Conservation (phyloP, 53 echinoderm and acorn worm genomes). For the Paelopatides confundens region DNA sequence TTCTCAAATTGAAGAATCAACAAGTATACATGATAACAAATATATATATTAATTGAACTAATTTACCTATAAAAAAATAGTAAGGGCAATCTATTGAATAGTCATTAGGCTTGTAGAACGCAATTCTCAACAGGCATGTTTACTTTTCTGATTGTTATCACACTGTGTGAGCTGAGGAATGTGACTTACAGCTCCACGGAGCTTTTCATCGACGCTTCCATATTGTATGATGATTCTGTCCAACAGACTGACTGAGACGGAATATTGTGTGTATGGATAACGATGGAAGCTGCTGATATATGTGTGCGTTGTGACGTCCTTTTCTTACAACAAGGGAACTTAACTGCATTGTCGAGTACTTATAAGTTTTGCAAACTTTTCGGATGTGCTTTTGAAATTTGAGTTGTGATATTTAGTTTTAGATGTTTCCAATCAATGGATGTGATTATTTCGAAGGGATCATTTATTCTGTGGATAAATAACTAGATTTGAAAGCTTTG, state of each 20-base stretch:
- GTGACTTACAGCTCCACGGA: constrained; percentile 43
- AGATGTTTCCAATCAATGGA: neutral
- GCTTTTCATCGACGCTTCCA: constrained; percentile 29
- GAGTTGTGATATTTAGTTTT: neutral
- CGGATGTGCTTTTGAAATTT: neutral
- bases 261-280: no score
- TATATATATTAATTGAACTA: no score
- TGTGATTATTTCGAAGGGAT: neutral
- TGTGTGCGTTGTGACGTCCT: no score
- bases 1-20: no score
- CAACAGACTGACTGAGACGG: no score
- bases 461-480: neutral
- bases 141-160: constrained; percentile 60
- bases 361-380: neutral
- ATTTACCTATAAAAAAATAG: neutral
- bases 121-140: constrained; percentile 56
- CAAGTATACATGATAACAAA: no score
- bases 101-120: constrained; percentile 48
- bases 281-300: no score
- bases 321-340: no score
- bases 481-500: neutral
- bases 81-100: constrained; percentile 26
- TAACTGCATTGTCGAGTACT: no score
- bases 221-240: neutral
- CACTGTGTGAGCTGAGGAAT: constrained; percentile 52